phyloP scores from a whole-genome alignment of 2,888 invertebrate species.

The Drosophila colorata region DNA sequence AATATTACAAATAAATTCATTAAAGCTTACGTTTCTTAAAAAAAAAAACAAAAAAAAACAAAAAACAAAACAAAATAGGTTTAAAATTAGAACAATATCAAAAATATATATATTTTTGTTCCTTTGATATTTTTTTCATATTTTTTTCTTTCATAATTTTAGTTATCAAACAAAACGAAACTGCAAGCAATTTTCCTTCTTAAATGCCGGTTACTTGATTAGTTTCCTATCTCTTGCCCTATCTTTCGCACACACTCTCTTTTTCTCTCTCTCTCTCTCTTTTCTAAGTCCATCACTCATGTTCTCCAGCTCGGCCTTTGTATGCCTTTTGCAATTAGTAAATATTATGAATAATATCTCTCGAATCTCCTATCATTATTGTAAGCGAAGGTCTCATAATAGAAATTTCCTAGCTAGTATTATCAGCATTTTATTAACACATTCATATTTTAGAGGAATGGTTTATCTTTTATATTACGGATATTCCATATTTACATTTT shows the following conservation, averaged over 20 bases:
- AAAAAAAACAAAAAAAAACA: neutral
- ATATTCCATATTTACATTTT: conserved; percentile 8
- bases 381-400: conserved; percentile 16
- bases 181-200: conserved; percentile 53
- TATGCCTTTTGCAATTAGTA: conserved; percentile 12
- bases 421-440: conserved; percentile 33
- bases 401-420: conserved; percentile 35
- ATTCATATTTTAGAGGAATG: conserved; percentile 12
- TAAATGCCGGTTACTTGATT: conserved; percentile 46
- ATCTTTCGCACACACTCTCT: conserved; percentile 21
- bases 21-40: conserved; percentile 51
- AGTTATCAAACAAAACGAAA: conserved; percentile 48
- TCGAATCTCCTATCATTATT: conserved; percentile 3
- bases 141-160: conserved; percentile 23
- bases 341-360: conserved; percentile 5
- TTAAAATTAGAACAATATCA: conserved; percentile 39
- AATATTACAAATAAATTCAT: conserved; percentile 56
- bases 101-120: conserved; percentile 54
- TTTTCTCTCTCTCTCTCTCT: conserved; percentile 31
- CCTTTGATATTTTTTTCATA: conserved; percentile 15
- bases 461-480: conserved; percentile 14
- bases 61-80: conserved; percentile 28
- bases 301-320: conserved; percentile 9
- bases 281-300: conserved; percentile 25
- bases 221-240: conserved; percentile 46